These are phyloP conservation scores for Myiotriccus ornatus DNA, from an alignment of 2,797 vertebrate species.

Conservation along the genomic window DNA sequence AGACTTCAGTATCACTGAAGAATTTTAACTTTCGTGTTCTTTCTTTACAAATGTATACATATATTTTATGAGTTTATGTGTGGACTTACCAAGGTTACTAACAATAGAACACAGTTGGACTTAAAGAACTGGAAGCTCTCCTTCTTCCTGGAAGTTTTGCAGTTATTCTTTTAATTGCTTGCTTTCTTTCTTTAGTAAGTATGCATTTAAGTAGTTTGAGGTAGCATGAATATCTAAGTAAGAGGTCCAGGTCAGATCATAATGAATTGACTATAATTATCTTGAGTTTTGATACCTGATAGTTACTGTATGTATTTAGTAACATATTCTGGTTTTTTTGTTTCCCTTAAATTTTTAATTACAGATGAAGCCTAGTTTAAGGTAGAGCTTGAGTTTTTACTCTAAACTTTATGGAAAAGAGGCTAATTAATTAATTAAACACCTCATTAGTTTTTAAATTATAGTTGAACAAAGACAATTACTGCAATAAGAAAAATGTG, in stretches of 20 bases:
- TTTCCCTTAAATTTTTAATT: neutral
- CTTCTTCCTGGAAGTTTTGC: neutral
- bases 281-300: neutral
- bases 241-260: neutral
- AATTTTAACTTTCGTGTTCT: neutral
- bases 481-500: neutral
- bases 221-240: neutral
- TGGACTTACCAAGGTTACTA: neutral
- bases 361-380: neutral
- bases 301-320: neutral
- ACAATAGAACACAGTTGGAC: neutral
- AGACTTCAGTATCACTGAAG: neutral
- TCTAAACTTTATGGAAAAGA: neutral
- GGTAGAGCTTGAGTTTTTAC: neutral
- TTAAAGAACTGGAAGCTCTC: neutral
- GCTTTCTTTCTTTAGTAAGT: neutral
- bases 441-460: conserved; percentile 26
- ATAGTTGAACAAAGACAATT: neutral
- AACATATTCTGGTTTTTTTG: neutral
- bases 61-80: neutral
- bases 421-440: neutral
- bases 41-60: neutral
- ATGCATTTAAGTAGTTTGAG: neutral
- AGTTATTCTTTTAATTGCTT: neutral
- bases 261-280: neutral